Evolutionary conservation across 2,888 invertebrate species (phyloP), one percentile per base, ranked within the genome.

Genomic region (Ceramica pisi): DNA sequence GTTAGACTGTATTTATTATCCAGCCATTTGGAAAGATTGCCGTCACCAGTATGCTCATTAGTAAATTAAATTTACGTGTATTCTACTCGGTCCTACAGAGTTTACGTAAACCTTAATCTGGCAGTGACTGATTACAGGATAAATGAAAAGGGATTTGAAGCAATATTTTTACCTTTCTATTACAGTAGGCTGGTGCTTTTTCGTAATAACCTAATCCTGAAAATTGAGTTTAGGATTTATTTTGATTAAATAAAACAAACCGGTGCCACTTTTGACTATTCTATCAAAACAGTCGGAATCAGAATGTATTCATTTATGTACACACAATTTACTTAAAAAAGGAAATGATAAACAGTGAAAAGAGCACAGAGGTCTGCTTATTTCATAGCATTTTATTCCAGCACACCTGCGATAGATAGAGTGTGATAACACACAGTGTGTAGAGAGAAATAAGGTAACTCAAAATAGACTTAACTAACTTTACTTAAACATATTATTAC

Each of bases 121-220:
- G 51, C 76, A 69, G 77, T 69, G 57, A 76, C 46, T 62, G 62
- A 69, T 61, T 69, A 62, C 61, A 46, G 19, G 0, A 67, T 48
- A 48, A 48, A 60, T 8, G 12, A 41, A 75, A 23, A 44, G 19
- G 55, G 31, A 44, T 55, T 67, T 35, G 14, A 23, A 41, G 0
- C 41, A 14, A 31, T 21, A 4, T 55, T 46, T 60, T 46, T 26
- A 35, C 12, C 12, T 8, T 31, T 53, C 1, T 16, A n/a, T 66
- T n/a, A 19, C 31, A 35, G 7, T 19, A 7, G 14, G 14, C 31
- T n/a, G 2, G 12, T 7, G 26, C 2, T 23, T 62, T 23, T 23
- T 14, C 1, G 2, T n/a, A 46, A 46, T 19, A 26, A 3, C 7
- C 21, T 21, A n/a, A 38, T 38, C 21, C 35, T 35, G 35, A 56